A percentile compares a stretch with the other conserved stretches of the same genome.
Conservation (phyloP, 2,113 vertebrate genomes). For the Mustelus asterias region DNA sequence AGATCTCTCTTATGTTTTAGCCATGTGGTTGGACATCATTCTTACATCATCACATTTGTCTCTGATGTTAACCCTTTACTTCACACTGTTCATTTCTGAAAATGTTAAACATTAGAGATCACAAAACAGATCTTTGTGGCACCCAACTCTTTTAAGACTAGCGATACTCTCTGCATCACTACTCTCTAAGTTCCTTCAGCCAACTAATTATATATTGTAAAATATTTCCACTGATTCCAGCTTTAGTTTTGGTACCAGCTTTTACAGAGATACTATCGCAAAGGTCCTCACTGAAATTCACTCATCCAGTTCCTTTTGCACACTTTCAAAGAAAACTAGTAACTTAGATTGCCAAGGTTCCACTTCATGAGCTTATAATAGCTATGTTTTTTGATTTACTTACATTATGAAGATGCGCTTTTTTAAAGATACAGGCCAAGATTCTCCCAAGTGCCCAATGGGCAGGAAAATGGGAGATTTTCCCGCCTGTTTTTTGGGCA, state of each 20-base stretch:
- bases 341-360: neutral
- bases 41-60: too few relatives aligned
- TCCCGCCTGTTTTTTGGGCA: too few relatives aligned
- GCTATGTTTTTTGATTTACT: neutral
- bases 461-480: too few relatives aligned
- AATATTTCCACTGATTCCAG: neutral
- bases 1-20: too few relatives aligned
- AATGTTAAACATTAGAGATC: neutral
- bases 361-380: neutral
- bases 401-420: neutral
- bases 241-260: neutral
- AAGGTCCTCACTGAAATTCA: neutral
- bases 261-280: neutral
- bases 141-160: neutral
- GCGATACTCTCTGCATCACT: neutral
- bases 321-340: neutral
- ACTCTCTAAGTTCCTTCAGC: neutral
- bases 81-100: neutral
- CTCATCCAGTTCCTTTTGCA: neutral
- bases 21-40: too few relatives aligned
- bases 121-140: neutral
- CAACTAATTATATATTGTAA: neutral
- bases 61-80: too few relatives aligned
- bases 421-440: too few relatives aligned
- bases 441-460: too few relatives aligned